phyloP scores from a whole-genome alignment of 2,113 vertebrate species.

The Maylandia zebra region DNA sequence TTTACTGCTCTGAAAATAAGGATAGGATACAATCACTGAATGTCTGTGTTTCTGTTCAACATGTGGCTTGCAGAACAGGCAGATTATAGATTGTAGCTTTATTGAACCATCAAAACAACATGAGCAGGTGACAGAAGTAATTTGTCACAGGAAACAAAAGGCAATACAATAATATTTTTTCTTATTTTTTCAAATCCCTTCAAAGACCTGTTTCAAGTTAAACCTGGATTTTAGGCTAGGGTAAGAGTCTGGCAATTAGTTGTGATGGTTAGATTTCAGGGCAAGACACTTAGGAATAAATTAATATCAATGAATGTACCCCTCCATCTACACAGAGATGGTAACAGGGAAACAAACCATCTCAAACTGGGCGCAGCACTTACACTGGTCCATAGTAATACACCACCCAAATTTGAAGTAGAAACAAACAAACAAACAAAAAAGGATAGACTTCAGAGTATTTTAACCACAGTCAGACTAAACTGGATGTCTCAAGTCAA shows the following conservation, averaged over 20 bases:
- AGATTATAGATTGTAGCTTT: not conserved
- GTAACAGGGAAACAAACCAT: not conserved
- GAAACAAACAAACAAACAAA: not conserved
- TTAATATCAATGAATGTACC: not conserved
- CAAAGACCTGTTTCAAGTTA: not conserved
- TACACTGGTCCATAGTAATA: not conserved
- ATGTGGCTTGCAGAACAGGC: not conserved
- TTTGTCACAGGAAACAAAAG: not conserved
- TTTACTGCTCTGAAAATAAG: not conserved
- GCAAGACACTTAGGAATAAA: not conserved
- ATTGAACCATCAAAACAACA: not conserved
- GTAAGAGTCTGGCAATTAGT: not conserved
- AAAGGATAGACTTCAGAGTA: fast-evolving
- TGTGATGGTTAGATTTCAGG: not conserved
- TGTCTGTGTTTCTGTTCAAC: not conserved
- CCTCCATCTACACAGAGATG: not conserved
- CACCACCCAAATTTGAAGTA: not conserved
- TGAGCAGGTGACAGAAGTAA: not conserved
- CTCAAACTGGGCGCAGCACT: not conserved
- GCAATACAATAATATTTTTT: not conserved
- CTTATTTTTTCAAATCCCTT: not conserved
- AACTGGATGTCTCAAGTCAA: not conserved
- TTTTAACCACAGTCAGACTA: not conserved
- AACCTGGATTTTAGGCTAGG: not conserved
- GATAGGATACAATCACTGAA: not conserved